phyloP scores from a whole-genome alignment of 2,797 vertebrate species.

The Myripristis jacobus region DNA sequence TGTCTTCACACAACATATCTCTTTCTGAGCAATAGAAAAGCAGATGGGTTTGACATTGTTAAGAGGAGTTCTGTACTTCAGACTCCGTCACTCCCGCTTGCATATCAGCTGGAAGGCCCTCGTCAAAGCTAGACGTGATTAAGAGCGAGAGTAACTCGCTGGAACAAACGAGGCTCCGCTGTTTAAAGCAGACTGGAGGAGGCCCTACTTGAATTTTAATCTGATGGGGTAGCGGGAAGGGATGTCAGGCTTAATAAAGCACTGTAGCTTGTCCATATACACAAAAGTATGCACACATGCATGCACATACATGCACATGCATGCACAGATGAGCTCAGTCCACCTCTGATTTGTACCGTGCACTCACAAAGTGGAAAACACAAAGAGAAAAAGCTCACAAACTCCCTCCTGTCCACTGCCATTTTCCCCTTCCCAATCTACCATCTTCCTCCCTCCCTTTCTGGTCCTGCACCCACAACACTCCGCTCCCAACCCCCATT shows the following conservation, averaged over 20 bases:
- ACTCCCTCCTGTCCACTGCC: slow-evolving; percentile 23
- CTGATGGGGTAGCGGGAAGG: slow-evolving; percentile 24
- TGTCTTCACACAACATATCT: slow-evolving; percentile 66
- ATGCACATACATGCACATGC: slow-evolving; percentile 26
- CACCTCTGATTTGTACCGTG: slow-evolving; percentile 39
- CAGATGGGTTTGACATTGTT: slow-evolving; percentile 67
- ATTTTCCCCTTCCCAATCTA: slow-evolving; percentile 24
- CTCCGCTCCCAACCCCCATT: slow-evolving; percentile 48
- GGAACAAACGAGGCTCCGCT: slow-evolving; percentile 49
- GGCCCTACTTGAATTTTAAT: slow-evolving; percentile 64
- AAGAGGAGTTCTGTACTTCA: slow-evolving; percentile 54
- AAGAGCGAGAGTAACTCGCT: slow-evolving; percentile 52
- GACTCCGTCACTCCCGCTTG: slow-evolving; percentile 41
- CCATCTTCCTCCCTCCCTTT: slow-evolving; percentile 30
- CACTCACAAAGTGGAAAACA: slow-evolving; percentile 46
- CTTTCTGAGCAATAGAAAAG: slow-evolving; percentile 70
- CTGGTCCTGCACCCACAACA: slow-evolving; percentile 48
- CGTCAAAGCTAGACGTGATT: slow-evolving; percentile 66
- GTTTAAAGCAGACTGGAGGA: slow-evolving; percentile 58
- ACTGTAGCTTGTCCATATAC: slow-evolving; percentile 21
- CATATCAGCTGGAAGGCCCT: slow-evolving; percentile 63
- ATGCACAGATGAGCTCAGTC: slow-evolving; percentile 38
- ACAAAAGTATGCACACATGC: slow-evolving; percentile 1
- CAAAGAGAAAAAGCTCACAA: slow-evolving; percentile 41
- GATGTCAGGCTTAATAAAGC: slow-evolving; percentile 40